phyloP scores from a whole-genome alignment of 1,140 invertebrate species.

The Pteromalus puparum region DNA sequence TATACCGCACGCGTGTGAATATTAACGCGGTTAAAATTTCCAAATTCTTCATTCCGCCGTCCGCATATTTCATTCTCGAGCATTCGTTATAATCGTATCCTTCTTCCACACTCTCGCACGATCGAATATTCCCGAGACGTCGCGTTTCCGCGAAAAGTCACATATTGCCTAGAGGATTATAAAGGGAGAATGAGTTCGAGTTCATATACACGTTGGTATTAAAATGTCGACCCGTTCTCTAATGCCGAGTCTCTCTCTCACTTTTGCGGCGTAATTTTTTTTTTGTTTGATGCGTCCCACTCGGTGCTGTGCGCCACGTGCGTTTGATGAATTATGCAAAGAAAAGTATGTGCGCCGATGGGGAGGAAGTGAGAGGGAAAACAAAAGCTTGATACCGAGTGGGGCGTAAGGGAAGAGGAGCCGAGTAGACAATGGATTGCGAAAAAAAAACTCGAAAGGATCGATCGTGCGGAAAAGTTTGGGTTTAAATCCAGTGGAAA shows the following conservation, averaged over 20 bases:
- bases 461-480: not conserved
- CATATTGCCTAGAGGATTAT: not conserved
- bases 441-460: not conserved
- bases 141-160: not conserved
- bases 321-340: constrained; percentile 4
- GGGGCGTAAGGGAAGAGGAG: not conserved
- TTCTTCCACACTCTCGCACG: too few species aligned
- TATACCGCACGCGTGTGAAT: too few species aligned
- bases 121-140: too few species aligned
- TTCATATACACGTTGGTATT: not conserved
- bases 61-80: not conserved
- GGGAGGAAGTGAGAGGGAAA: not conserved
- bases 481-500: not conserved
- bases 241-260: not conserved
- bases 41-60: not conserved
- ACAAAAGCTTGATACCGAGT: not conserved
- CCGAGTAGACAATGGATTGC: too few species aligned
- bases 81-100: too few species aligned
- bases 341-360: not conserved
- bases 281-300: not conserved
- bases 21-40: not conserved
- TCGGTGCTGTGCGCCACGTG: not conserved
- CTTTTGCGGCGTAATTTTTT: not conserved
- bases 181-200: not conserved
- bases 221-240: not conserved